Evolutionary conservation across 2,113 vertebrate species (phyloP).

Genomic region (Gnathonemus longibarbis): DNA sequence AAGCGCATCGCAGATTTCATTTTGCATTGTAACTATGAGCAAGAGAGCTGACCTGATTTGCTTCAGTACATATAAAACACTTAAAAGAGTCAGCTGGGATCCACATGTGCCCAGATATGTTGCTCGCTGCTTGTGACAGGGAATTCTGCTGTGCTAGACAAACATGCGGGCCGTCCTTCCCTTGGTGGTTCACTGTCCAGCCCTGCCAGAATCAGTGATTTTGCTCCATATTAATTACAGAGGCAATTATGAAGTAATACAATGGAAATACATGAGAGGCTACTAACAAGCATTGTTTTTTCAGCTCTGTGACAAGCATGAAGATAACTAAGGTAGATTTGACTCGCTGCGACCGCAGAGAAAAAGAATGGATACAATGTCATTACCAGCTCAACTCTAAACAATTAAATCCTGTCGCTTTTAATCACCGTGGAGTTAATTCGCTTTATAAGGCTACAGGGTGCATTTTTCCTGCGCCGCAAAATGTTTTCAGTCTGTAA

Average conservation of each 20-base stretch:
- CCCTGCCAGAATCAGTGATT: neutral
- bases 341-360: neutral
- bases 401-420: neutral
- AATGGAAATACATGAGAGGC: neutral
- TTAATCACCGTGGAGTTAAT: slow-evolving; percentile 5
- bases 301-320: neutral
- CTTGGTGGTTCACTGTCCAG: neutral
- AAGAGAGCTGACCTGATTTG: neutral
- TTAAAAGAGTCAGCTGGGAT: neutral
- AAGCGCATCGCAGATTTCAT: neutral
- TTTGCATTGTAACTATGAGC: neutral
- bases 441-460: neutral
- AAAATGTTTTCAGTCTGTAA: slow-evolving; percentile 1
- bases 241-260: neutral
- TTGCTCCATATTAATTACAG: neutral
- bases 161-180: neutral
- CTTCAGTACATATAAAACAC: neutral
- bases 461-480: neutral
- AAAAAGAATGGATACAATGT: neutral
- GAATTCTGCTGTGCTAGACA: neutral
- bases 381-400: neutral
- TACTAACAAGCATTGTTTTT: neutral
- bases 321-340: neutral
- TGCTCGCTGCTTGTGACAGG: neutral
- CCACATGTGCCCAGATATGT: neutral